Conservation (phyloP, 1,140 invertebrate species). For the Drosophila prosaltans region DNA sequence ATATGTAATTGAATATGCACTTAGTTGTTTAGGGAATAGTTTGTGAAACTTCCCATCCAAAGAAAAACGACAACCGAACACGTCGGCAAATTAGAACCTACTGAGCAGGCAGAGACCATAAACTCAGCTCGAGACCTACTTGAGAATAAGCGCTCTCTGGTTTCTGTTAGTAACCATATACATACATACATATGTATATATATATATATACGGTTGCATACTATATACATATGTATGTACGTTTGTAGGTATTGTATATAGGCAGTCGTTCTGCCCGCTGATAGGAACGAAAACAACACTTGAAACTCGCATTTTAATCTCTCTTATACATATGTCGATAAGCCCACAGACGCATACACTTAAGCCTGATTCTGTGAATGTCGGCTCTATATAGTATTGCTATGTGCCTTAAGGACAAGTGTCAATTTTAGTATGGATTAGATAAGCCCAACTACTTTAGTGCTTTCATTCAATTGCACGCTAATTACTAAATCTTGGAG, state of each 20-base stretch:
- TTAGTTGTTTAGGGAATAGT: slow-evolving; percentile 15
- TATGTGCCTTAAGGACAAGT: neutral
- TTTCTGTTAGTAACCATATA: slow-evolving; percentile 29
- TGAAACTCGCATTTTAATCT: slow-evolving; percentile 4
- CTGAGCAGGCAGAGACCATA: slow-evolving; percentile 27
- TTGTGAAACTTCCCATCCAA: neutral
- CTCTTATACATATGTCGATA: neutral
- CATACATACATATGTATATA: slow-evolving; percentile 4
- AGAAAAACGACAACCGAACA: slow-evolving; percentile 29
- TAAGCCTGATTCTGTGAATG: slow-evolving; percentile 1
- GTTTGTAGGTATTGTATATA: slow-evolving; percentile 8
- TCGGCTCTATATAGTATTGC: neutral
- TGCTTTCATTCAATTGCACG: slow-evolving; percentile 1
- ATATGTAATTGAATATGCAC: slow-evolving; percentile 23
- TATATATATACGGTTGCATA: neutral
- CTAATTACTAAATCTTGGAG: slow-evolving; percentile 7
- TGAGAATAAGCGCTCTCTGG: slow-evolving; percentile 26
- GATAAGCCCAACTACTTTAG: slow-evolving; percentile 2
- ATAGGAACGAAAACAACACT: slow-evolving; percentile 17
- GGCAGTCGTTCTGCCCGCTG: neutral
- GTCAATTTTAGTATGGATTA: neutral
- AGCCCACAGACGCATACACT: neutral
- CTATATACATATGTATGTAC: slow-evolving; percentile 23
- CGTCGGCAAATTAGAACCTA: slow-evolving; percentile 26
- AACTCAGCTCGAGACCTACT: slow-evolving; percentile 57